Evolutionary conservation across 2,113 vertebrate species (phyloP), one percentile per base, ranked within the genome.

Genomic region (Megaleporinus macrocephalus): DNA sequence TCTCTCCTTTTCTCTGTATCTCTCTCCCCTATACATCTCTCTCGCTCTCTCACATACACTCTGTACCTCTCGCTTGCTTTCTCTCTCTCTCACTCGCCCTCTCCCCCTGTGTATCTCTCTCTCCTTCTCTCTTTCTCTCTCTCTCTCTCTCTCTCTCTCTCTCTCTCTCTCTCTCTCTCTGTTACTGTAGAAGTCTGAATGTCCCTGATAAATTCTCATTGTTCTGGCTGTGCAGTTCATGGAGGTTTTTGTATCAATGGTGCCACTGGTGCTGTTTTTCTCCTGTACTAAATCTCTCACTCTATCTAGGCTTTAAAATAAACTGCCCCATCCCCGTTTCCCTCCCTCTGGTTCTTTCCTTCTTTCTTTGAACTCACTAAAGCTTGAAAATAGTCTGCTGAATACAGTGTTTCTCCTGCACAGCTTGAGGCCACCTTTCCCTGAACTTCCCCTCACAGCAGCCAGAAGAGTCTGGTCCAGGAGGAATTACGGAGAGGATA

Each of bases 401-500:
- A 62, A 62, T 73, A 63, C 51, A 18, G 12, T 47, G 29, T 49
- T 44, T 33, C 12, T 61, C 47, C 63, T 62, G 70, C 63, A n/a
- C 53, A 70, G 73, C 73, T 71, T 59, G 62, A 76, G 30, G 13
- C 36, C 73, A 82, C 61, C 62, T 79, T 78, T 75, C 26, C 24
- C 33, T 4, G 3, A 26, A 53, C 30, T 2, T 66, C 55, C 29
- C 20, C 55, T 36, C n/a, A 36, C 16, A 49, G 22, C 73, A 47
- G 12, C 30, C 14, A 49, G 15, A 33, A 20, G 73, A 10, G 62
- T 59, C 53, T 16, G 49, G 74, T 44, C 69, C 68, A 26, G 44
- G 33, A 79, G 51, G 26, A 77, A 76, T 13, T 49, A 61, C 62
- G n/a, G 18, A 30, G 29, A 24, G 9, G 51, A 22, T 18, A 30